Base-by-base conservation (phyloP, 2,113 vertebrate species). In the Dasyornis broadbenti region DNA sequence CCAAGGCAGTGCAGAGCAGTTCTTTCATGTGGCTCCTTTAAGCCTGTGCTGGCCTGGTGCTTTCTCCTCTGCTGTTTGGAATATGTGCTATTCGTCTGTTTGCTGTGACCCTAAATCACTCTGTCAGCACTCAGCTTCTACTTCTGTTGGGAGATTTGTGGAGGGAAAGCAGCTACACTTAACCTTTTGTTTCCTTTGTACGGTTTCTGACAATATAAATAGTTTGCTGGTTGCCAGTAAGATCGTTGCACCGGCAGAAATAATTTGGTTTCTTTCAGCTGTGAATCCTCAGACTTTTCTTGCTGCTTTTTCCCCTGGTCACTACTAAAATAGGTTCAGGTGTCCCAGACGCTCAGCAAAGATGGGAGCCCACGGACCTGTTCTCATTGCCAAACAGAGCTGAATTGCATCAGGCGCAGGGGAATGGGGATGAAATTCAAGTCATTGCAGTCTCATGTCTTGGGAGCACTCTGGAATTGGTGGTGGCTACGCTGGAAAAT, bases 31-130 rank as follows among this genome's bases (percentile, higher is more conserved):
- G 42, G 64, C 54, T 80, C 71, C 7, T 6, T 87, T 79, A 61
- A 72, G 77, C 20, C 0, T 47, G 73, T 42, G 73, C 77, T 87
- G 17, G 7, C 11, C 91, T 90, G 75, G 24, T 20, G 80, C 35
- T 90, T 90, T 80, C 50, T 85, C 45, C 68, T 82, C 89, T 68
- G 72, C 68, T 59, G 14, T n/a, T 86, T 80, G 91, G 73, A n/a
- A 35, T 23, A 15, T 45, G 56, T 22, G 39, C 49, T 75, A 13
- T 81, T 94, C 92, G 54, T 82, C 75, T 60, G 44, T 44, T 80
- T 87, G 61, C 70, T 69, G 27, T 82, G 91, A 76, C 89, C 84
- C 63, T 86, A 50, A 93, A 89, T 91, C 87, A 56, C 56, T 77
- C 30, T 28, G 68, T 85, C 75, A 75, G 70, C 78, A 13, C 49